phyloP scores from a whole-genome alignment of 2,113 vertebrate genomes.

The Pseudorasbora parva region DNA sequence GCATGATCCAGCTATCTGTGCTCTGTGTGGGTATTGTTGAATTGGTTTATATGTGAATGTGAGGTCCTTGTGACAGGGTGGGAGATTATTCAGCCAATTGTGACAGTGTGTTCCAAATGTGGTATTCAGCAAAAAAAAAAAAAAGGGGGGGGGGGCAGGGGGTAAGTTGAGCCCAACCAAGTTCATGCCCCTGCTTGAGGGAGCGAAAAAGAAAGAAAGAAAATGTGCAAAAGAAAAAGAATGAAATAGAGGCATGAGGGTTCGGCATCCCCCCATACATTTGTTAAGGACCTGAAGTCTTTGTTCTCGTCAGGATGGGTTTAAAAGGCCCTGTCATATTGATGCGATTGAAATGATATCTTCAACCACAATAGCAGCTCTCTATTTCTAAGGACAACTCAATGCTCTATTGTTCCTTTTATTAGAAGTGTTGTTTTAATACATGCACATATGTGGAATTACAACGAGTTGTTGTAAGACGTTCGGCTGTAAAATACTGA shows the following conservation, averaged over 20 bases:
- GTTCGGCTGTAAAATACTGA: conserved; percentile 78
- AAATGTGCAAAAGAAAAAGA: conserved; percentile 18
- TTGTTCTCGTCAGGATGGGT: conserved; percentile 78
- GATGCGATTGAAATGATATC: conserved; percentile 79
- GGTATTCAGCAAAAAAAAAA: conserved; percentile 72
- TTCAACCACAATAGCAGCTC: conserved; percentile 77
- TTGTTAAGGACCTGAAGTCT: conserved; percentile 81
- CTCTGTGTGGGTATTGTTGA: conserved; percentile 89
- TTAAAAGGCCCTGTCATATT: conserved; percentile 81
- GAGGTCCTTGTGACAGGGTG: conserved; percentile 83
- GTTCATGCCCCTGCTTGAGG: conserved; percentile 86
- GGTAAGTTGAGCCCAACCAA: conserved; percentile 83
- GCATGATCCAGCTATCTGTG: conserved; percentile 98
- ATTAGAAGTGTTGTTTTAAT: conserved; percentile 76
- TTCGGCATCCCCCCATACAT: conserved; percentile 89
- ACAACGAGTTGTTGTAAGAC: conserved; percentile 77
- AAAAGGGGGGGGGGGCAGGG: conserved; percentile 53
- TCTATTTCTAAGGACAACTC: conserved; percentile 78
- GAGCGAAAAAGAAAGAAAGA: conserved; percentile 64
- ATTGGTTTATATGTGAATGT: conserved; percentile 85
- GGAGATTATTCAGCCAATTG: conserved; percentile 94
- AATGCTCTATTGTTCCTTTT: conserved; percentile 77
- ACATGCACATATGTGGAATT: conserved; percentile 75
- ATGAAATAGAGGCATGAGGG: conserved; percentile 72
- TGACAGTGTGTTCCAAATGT: conserved; percentile 91